Base-by-base conservation (phyloP, 2,888 invertebrate species). In the Nasonia oneida region DNA sequence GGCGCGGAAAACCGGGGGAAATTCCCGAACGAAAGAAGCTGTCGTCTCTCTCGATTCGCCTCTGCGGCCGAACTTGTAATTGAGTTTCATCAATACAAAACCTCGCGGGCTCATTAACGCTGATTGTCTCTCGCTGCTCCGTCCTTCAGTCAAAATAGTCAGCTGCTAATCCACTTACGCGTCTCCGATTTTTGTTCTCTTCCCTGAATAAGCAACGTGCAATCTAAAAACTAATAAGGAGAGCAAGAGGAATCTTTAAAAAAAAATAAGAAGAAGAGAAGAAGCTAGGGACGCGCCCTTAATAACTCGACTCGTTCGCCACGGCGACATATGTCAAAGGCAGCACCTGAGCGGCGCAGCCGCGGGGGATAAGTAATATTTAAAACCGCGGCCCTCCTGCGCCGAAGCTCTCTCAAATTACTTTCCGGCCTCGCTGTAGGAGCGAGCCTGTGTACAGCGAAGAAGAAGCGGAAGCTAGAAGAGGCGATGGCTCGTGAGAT, bases 281-380 rank as follows among this genome's bases (percentile, higher is more conserved):
- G 71, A 74, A 42, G 81, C 70, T 47, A 53, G 53, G 37, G 61
- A 64, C 23, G 33, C 74, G 4, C 61, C 39, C 78, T 85, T 85
- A 83, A 87, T 70, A 85, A 85, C 57, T 87, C 37, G 57, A 70
- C 75, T 76, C 64, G 33, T 50, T 79, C 47, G 23, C 71, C 53
- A 29, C 57, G 37, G 57, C 64, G 75, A 81, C 80, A 73, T 73
- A 74, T 85, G 88, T 87, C 88, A 88, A 77, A 85, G 84, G 71
- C 87, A 88, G 70, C 87, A 88, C 81, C 86, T 79, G 83, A 79
- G 78, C 15, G 47, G 47, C 78, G 83, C 87, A 86, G 86, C 88
- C 87, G 89, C 86, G 87, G 87, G 89, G 89, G 90, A 91, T 90
- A 90, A 92, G 91, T 91, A 91, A 91, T 91, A 92, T 91, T 91